These are phyloP conservation scores for Aproaerema taeniolella DNA, from an alignment of 2,888 invertebrate species.

Conservation along the genomic window DNA sequence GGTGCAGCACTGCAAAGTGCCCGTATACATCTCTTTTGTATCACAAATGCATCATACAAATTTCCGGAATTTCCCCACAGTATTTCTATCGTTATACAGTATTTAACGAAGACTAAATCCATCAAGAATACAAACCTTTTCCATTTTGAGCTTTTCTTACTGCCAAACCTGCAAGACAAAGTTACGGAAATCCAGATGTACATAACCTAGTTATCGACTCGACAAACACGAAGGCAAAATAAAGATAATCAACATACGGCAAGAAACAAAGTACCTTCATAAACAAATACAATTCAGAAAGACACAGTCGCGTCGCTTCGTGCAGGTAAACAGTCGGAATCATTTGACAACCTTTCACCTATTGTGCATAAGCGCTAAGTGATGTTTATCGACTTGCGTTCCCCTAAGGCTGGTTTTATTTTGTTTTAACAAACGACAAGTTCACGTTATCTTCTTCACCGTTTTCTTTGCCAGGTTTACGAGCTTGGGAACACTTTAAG, in stretches of 20 bases:
- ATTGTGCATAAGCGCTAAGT: constrained; percentile 51
- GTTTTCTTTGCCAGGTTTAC: constrained; percentile 8
- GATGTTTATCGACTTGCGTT: constrained; percentile 37
- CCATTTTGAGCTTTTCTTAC: too few relatives aligned
- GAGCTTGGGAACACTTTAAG: too few relatives aligned
- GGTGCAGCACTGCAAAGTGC: too few relatives aligned
- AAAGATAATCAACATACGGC: constrained; percentile 22
- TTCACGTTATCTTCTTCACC: neutral
- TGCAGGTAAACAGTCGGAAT: constrained; percentile 49
- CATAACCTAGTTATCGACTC: neutral
- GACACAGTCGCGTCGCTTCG: constrained; percentile 31
- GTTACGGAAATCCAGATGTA: neutral
- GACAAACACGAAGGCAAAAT: constrained; percentile 29
- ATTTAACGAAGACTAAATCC: too few relatives aligned
- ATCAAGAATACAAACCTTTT: too few relatives aligned
- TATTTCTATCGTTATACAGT: too few relatives aligned
- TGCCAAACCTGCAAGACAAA: neutral
- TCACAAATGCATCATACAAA: too few relatives aligned
- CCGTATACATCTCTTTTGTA: too few relatives aligned
- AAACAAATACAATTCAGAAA: too few relatives aligned
- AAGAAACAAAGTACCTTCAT: too few relatives aligned
- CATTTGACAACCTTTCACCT: constrained; percentile 64
- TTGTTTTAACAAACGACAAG: constrained; percentile 8
- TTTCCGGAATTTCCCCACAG: too few relatives aligned
- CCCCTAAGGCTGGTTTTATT: constrained; percentile 22